phyloP scores from a whole-genome alignment of 2,888 invertebrate species.

The Microctonus aethiopoides region DNA sequence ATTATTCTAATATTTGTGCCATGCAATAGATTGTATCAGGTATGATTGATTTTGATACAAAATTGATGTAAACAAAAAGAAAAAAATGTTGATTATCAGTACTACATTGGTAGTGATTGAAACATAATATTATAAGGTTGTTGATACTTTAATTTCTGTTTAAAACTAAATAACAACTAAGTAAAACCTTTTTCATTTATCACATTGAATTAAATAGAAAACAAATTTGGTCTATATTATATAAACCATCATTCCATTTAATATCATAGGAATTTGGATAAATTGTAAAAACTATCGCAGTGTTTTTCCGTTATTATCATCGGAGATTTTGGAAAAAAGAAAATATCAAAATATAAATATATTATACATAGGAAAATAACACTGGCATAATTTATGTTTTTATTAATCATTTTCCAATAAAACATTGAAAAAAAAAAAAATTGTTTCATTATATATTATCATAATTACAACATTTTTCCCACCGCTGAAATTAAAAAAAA shows the following conservation, averaged over 20 bases:
- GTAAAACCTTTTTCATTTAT: background rate
- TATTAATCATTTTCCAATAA: constrained; percentile 60
- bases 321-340: constrained; percentile 36
- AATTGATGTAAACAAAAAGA: background rate
- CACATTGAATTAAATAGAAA: constrained; percentile 34
- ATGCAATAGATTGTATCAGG: constrained; percentile 50
- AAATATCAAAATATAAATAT: constrained; percentile 49
- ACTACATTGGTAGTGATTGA: background rate
- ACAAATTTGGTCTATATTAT: constrained; percentile 42
- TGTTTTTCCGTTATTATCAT: constrained; percentile 48
- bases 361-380: constrained; percentile 45
- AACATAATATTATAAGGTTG: background rate
- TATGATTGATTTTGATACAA: constrained; percentile 9
- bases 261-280: constrained; percentile 1
- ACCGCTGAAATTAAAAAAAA: too few species aligned
- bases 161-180: background rate
- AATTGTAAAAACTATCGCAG: constrained; percentile 32
- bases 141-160: background rate
- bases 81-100: background rate
- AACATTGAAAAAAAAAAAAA: constrained; percentile 38
- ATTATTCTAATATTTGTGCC: constrained; percentile 43
- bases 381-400: constrained; percentile 59
- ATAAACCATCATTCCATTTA: constrained; percentile 31
- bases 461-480: too few species aligned
- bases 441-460: too few species aligned